Base-by-base conservation (phyloP, 2,888 invertebrate species). In the Macropis europaea region DNA sequence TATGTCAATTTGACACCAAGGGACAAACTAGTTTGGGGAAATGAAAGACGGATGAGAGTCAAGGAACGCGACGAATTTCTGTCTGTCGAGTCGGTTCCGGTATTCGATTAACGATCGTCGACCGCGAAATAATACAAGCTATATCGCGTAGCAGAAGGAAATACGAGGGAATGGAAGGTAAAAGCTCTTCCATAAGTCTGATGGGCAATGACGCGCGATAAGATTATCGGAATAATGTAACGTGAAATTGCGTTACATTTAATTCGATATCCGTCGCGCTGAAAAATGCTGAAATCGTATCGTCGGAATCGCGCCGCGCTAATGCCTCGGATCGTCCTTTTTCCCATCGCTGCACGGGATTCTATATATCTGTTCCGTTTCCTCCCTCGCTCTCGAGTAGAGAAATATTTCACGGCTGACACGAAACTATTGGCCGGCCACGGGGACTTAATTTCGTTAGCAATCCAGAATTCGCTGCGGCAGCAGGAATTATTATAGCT, bases 201-300 rank as follows among this genome's bases (percentile, higher is more conserved):
- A 78, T 64, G 64, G 78, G 73, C 78, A 79, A 76, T 76, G 76
- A 78, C 66, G 73, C 78, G 70, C 78, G 77, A 79, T 79, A 78
- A 78, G 76, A 77, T 79, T 79, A 79, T 76, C 78, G 74, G 74
- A 78, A 79, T 78, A 79, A 79, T 78, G 78, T 76, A 78, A 79
- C 78, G 76, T 66, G 71, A 79, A 78, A 79, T 79, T 78, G 78
- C 76, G 73, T 79, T 78, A 79, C 76, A 78, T 78, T 73, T 62
- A 70, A 70, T 70, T 70, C 76, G 73, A 76, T 78, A 76, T 74
- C 71, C 68, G 60, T 67, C 62, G 62, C 59, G 74, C 68, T 76
- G 73, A 74, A 76, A 78, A 79, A 73, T 74, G 79, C 73, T 70
- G 67, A 68, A 79, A 78, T 63, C 66, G 62, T 75, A 63, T 61